phyloP scores from a whole-genome alignment of 1,140 invertebrate genomes.

The Hylyphantes graminicola region DNA sequence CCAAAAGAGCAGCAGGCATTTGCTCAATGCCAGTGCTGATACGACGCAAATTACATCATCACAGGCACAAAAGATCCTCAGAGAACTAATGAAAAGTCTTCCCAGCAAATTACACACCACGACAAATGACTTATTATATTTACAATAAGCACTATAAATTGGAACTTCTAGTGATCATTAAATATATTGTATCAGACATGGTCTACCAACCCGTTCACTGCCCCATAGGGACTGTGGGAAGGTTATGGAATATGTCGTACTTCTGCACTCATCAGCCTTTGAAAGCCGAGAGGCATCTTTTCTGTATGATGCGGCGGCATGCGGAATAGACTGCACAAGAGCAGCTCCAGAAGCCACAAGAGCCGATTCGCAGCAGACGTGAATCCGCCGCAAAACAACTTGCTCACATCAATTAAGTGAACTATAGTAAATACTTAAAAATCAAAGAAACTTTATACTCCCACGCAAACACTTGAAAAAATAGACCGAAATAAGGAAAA shows the following conservation, averaged over 20 bases:
- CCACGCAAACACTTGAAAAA: background rate
- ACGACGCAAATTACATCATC: conserved; percentile 46
- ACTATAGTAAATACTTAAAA: background rate
- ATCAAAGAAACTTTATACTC: background rate
- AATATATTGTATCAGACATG: conserved; percentile 30
- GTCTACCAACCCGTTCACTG: conserved; percentile 36
- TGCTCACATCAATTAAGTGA: background rate
- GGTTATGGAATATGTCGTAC: conserved; percentile 50
- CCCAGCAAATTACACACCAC: too few species aligned
- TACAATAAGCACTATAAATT: too few species aligned
- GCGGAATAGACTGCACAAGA: conserved; percentile 41
- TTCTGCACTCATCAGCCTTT: background rate
- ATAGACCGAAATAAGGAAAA: too few species aligned
- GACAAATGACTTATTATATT: too few species aligned
- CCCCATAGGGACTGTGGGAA: conserved; percentile 12
- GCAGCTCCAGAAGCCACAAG: conserved; percentile 50
- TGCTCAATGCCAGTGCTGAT: background rate
- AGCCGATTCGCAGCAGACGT: background rate
- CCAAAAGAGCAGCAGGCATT: too few species aligned
- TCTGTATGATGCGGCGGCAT: conserved; percentile 39
- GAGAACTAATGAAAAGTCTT: too few species aligned
- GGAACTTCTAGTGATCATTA: too few species aligned
- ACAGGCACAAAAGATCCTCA: background rate
- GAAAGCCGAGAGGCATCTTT: conserved; percentile 23
- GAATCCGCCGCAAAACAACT: background rate